Base-by-base conservation (phyloP, 2,797 vertebrate genomes). In the Sebastes cheni region DNA sequence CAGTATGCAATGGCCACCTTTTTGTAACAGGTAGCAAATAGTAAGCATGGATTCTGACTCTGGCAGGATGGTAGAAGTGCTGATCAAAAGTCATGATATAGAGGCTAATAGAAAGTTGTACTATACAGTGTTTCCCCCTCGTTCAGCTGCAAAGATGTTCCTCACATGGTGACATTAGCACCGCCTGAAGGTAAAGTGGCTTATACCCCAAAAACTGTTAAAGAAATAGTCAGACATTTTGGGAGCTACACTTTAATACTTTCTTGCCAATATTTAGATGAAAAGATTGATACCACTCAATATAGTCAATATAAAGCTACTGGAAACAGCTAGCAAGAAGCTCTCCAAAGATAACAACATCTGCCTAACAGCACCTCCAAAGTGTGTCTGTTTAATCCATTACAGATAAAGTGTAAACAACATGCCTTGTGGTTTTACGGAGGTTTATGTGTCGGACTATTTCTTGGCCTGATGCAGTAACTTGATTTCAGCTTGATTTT, bases 1-100 rank as follows among this genome's bases (percentile, higher is more conserved):
- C 88, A 91, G 61, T 72, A 74, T 80, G 77, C 71, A 88, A 68
- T 77, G 29, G 69, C 64, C 67, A 79, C 34, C 30, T 67, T 75
- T 69, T 74, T 59, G 46, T 65, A 29, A 73, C 77, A 79, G 50
- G 50, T 65, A 58, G n/a, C 18, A 72, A 56, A 75, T 64, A 77
- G 64, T 61, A 64, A 62, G 30, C 58, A 58, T 56, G 13, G 67
- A 68, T 54, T 67, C 22, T 66, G 36, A 59, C 36, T 69, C 54
- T 16, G 29, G 60, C 70, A 64, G 46, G 30, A 61, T 36, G 34
- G 23, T 42, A 72, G 25, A 80, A 29, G 50, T 79, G 75, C 52
- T 32, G 58, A 75, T 77, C 25, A 71, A 74, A 73, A 54, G 80
- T 39, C n/a, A 36, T 29, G 79, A 71, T 22, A 42, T 13, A 76